Evolutionary conservation across 2,797 vertebrate species (phyloP), one percentile per base, ranked within the genome.

Genomic region (Myiotriccus ornatus): DNA sequence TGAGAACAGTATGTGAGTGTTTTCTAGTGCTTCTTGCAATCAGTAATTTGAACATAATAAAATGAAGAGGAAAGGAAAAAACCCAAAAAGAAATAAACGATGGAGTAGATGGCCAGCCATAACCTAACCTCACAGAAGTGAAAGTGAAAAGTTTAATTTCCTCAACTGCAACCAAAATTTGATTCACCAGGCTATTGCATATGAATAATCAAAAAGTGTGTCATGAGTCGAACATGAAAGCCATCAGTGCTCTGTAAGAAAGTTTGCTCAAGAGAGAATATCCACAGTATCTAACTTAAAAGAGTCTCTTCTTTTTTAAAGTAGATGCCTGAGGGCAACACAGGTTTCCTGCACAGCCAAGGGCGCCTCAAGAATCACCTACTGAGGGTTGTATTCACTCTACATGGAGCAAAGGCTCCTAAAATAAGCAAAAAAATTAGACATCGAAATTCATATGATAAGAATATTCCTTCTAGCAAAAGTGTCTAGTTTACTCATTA

Each of bases 291-390:
- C 70, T 76, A 73, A 81, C 46, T 71, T 71, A 39, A 70, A 75
- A 77, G 52, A 65, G 6, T 39, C 32, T 83, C 44, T 57, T 88
- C 71, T 74, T 84, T 52, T 84, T 82, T 88, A 88, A 91, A 95
- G 55, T 12, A 94, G 67, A n/a, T 76, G 88, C 80, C 87, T 89
- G 70, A 82, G 68, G 63, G 63, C 47, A 86, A 79, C 80, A 92
- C 34, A 79, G 27, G 39, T 81, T 95, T 94, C 41, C 84, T 92
- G 70, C 53, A 82, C 25, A 94, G 91, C 73, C 69, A 90, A 59
- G 4, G 50, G 55, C 1, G 0, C 70, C 57, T 78, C 75, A 84
- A 83, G 78, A 68, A 83, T 87, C 62, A 77, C 53, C 49, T 53
- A 34, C 20, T 56, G 84, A 89, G 52, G 49, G 25, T 2, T 89